A percentile compares a stretch with the other conserved stretches of the same genome.
Conservation (phyloP, 2,797 vertebrate genomes). For the Alouatta caraya region DNA sequence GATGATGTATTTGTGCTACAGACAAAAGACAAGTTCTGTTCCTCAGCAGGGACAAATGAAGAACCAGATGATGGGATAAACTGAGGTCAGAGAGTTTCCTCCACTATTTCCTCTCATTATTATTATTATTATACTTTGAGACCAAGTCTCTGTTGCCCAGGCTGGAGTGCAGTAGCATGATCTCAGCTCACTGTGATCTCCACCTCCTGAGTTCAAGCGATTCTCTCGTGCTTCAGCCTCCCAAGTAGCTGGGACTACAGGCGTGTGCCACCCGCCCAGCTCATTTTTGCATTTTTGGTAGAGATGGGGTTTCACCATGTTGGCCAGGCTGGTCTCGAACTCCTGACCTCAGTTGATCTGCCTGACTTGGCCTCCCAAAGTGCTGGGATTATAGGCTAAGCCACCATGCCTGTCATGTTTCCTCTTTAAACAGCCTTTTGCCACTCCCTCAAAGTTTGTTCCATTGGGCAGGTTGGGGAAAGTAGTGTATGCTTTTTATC, state of each 20-base stretch:
- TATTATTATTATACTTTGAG: too few species aligned
- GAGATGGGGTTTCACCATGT: background rate
- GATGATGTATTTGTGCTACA: conserved; percentile 83
- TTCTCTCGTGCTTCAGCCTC: too few species aligned
- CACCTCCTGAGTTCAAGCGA: too few species aligned
- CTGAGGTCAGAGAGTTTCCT: conserved; percentile 80
- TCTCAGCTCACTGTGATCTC: too few species aligned
- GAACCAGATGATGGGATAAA: conserved; percentile 84
- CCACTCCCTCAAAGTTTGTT: conserved; percentile 72
- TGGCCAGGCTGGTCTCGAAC: background rate
- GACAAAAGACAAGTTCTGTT: conserved; percentile 85
- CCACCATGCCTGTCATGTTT: background rate
- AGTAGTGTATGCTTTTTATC: background rate
- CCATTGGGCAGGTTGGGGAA: background rate
- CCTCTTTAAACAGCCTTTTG: conserved; percentile 65
- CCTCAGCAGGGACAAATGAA: conserved; percentile 83
- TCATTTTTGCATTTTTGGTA: background rate
- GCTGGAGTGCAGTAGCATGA: too few species aligned
- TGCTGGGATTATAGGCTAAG: background rate
- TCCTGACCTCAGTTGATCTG: background rate
- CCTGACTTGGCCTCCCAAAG: background rate
- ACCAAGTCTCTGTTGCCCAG: too few species aligned
- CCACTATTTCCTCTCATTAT: conserved; percentile 50
- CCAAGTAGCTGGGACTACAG: too few species aligned
- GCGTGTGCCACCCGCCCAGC: too few species aligned